phyloP scores from a whole-genome alignment of 2,113 vertebrate genomes.

The Ptychochromis oligacanthus region DNA sequence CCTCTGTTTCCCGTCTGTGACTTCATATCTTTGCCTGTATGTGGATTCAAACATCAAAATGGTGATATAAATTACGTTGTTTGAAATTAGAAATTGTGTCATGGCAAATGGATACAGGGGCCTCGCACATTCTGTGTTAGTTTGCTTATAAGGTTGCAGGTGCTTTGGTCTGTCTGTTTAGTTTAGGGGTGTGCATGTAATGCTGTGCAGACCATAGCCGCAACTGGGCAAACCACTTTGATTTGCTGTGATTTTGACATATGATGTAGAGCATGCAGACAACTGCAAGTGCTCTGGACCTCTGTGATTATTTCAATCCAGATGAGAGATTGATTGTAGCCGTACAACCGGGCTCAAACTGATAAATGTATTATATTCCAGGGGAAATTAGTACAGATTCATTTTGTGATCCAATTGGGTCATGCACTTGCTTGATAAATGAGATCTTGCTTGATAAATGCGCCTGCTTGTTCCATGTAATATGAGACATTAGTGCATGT shows the following conservation, averaged over 20 bases:
- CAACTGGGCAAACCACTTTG: neutral
- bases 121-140: too few relatives aligned
- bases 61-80: neutral
- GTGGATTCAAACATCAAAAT: neutral
- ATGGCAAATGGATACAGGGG: too few relatives aligned
- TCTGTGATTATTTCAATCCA: neutral
- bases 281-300: neutral
- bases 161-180: neutral
- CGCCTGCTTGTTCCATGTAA: neutral
- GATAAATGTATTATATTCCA: conserved; percentile 39
- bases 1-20: conserved; percentile 1
- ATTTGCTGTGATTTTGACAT: neutral
- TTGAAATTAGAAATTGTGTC: too few relatives aligned
- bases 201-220: neutral
- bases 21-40: neutral
- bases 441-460: conserved; percentile 32
- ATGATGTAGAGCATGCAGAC: neutral
- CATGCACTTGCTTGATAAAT: conserved; percentile 34
- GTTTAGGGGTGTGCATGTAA: neutral
- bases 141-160: neutral
- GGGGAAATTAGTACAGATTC: conserved; percentile 26
- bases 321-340: neutral
- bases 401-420: conserved; percentile 28
- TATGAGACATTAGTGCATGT: conserved; percentile 11
- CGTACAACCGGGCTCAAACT: neutral